Evolutionary conservation across 2,888 invertebrate species (phyloP).

Genomic region (Metacarcinus magister): DNA sequence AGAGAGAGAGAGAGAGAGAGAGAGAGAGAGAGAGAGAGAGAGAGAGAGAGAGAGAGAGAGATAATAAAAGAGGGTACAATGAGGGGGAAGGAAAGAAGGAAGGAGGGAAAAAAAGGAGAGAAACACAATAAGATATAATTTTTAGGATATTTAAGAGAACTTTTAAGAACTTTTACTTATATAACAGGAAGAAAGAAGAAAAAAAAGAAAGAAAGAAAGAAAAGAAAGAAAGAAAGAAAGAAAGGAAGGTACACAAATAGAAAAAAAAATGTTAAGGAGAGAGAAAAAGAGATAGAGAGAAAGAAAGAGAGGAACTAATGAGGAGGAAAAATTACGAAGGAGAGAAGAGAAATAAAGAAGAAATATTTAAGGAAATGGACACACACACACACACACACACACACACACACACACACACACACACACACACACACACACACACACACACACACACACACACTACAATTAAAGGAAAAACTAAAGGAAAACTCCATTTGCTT

Average conservation of each 20-base stretch:
- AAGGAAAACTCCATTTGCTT: not conserved
- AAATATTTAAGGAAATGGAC: too few relatives aligned
- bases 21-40: not conserved
- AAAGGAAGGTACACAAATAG: not conserved
- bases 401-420: too few relatives aligned
- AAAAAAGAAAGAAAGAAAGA: not conserved
- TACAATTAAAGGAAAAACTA: not conserved
- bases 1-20: constrained; percentile 2
- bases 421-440: too few relatives aligned
- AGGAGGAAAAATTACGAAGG: not conserved
- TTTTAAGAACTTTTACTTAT: not conserved
- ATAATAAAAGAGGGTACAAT: not conserved
- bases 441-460: too few relatives aligned
- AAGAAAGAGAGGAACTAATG: not conserved
- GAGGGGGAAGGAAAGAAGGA: not conserved
- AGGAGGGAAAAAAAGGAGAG: not conserved
- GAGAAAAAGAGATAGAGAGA: not conserved
- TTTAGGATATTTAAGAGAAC: too few relatives aligned
- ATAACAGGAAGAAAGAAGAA: not conserved
- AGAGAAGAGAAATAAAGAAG: not conserved
- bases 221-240: not conserved
- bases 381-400: too few relatives aligned
- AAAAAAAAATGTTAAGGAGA: not conserved
- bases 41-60: not conserved
- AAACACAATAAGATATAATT: not conserved